phyloP scores from a whole-genome alignment of 2,888 invertebrate species.

The Willowsia nigromaculata region DNA sequence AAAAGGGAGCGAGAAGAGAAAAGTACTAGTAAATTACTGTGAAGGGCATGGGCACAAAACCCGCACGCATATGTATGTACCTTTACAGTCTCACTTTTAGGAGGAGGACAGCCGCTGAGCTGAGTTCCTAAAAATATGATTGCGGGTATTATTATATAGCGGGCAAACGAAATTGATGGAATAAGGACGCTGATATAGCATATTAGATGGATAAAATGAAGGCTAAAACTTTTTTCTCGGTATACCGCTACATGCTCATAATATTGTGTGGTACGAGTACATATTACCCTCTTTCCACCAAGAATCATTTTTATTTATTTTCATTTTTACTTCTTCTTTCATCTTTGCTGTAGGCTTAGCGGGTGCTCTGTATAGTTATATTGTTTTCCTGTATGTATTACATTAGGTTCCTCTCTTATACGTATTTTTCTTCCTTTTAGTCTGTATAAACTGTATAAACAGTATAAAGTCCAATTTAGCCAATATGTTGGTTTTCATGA shows the following conservation, averaged over 20 bases:
- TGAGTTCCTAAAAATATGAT: background rate
- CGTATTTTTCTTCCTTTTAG: background rate
- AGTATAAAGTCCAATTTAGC: slow-evolving; percentile 61
- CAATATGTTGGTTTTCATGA: slow-evolving; percentile 64
- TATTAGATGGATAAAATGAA: background rate
- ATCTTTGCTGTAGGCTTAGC: slow-evolving; percentile 38
- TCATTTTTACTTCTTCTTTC: slow-evolving; percentile 37
- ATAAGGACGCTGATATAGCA: slow-evolving; percentile 3
- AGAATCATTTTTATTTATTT: slow-evolving; percentile 60
- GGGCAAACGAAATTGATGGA: slow-evolving; percentile 48
- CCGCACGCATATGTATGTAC: background rate
- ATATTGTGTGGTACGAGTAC: background rate
- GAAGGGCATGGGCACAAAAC: background rate
- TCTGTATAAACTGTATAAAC: background rate
- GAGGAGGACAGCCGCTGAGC: background rate
- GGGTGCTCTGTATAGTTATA: background rate
- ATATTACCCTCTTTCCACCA: slow-evolving; percentile 42
- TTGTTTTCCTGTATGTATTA: background rate
- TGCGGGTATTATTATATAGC: slow-evolving; percentile 23
- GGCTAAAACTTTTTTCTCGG: background rate
- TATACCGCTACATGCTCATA: background rate
- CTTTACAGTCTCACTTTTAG: background rate
- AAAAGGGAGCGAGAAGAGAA: background rate
- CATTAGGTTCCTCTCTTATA: background rate
- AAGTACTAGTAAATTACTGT: slow-evolving; percentile 17